These are phyloP conservation scores for Drosophila ohnishii DNA, from an alignment of 1,140 invertebrate genomes.

Conservation along the genomic window DNA sequence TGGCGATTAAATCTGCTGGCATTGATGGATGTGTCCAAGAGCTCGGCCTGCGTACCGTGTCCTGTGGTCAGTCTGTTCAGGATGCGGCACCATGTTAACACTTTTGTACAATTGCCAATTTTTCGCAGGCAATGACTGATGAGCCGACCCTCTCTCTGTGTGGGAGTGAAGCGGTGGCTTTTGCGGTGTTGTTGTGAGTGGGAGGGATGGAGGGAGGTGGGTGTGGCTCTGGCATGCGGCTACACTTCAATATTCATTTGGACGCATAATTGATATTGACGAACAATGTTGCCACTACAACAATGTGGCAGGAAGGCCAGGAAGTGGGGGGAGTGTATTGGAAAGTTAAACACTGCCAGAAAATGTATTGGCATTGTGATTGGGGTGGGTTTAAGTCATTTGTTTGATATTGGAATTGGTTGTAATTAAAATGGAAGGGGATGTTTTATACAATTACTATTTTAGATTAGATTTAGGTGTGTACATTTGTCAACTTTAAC, in stretches of 20 bases:
- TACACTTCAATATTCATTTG: constrained; percentile 82
- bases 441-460: neutral
- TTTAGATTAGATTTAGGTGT: no score
- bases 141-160: constrained; percentile 35
- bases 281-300: constrained; percentile 72
- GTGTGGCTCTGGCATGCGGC: constrained; percentile 58
- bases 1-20: constrained; percentile 82
- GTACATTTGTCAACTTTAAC: no score
- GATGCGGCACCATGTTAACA: constrained; percentile 78
- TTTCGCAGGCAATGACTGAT: constrained; percentile 65
- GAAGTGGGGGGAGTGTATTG: constrained; percentile 4
- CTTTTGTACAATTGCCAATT: constrained; percentile 82
- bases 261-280: constrained; percentile 80
- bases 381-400: neutral
- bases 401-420: neutral
- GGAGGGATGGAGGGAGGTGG: neutral
- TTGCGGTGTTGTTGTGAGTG: constrained; percentile 61
- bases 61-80: constrained; percentile 74
- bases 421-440: neutral
- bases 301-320: constrained; percentile 23
- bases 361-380: neutral
- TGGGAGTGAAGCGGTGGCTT: constrained; percentile 58
- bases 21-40: constrained; percentile 82
- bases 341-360: constrained; percentile 50
- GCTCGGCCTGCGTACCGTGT: constrained; percentile 29